Percentiles rank a stretch among this genome's conserved stretches.
phyloP scores from a whole-genome alignment of 1,140 invertebrate species.

The Micrasema longulum region DNA sequence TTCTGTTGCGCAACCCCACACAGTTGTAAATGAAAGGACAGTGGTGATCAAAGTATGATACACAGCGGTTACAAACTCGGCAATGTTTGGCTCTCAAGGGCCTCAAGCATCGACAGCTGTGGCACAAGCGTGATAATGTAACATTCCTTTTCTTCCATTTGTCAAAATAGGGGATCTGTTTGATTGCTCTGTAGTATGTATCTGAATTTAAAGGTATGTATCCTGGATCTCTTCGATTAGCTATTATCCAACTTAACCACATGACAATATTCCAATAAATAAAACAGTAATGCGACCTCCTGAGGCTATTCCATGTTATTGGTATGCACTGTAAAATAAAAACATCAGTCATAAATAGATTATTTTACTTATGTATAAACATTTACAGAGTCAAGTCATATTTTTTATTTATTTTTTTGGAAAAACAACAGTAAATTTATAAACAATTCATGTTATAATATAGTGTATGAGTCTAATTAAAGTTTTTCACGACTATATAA shows the following conservation, averaged over 20 bases:
- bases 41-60: conserved; percentile 94
- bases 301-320: conserved; percentile 88
- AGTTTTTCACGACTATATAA: no score
- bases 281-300: conserved; percentile 89
- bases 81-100: conserved; percentile 92
- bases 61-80: conserved; percentile 90
- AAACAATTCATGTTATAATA: no score
- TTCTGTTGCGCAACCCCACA: conserved; percentile 85
- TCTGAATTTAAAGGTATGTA: conserved; percentile 90
- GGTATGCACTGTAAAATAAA: conserved; percentile 80
- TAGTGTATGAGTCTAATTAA: no score
- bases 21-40: conserved; percentile 96
- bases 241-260: conserved; percentile 93
- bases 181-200: conserved; percentile 88
- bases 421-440: no score
- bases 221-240: conserved; percentile 88
- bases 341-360: background rate
- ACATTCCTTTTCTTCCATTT: conserved; percentile 89
- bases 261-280: conserved; percentile 90
- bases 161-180: conserved; percentile 89
- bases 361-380: no score
- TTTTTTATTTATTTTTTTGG: no score
- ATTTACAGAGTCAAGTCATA: no score
- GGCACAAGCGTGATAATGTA: conserved; percentile 88
- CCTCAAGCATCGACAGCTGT: conserved; percentile 88